phyloP scores from a whole-genome alignment of 2,113 vertebrate genomes.

The Rafetus swinhoei region DNA sequence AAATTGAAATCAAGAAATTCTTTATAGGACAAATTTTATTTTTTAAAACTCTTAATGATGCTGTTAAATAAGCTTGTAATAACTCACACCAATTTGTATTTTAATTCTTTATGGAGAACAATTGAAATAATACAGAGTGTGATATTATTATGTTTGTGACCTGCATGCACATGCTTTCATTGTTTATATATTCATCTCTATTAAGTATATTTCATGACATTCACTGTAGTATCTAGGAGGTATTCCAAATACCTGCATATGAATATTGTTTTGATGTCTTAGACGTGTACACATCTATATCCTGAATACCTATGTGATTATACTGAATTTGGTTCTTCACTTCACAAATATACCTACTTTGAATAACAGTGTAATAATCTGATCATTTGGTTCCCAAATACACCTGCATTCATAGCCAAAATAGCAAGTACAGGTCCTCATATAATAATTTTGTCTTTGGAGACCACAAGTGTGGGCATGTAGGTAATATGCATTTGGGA shows the following conservation, averaged over 20 bases:
- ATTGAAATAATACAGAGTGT: background rate
- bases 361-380: fast-evolving
- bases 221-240: background rate
- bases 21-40: conserved; percentile 18
- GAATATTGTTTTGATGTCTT: background rate
- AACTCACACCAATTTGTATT: conserved; percentile 24
- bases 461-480: no score
- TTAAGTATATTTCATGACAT: background rate
- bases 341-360: background rate
- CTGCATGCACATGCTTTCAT: fast-evolving
- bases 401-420: fast-evolving
- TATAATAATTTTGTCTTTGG: fast-evolving
- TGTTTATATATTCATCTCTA: background rate
- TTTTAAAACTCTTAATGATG: conserved; percentile 24
- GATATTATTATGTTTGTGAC: background rate
- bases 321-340: fast-evolving
- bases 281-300: background rate
- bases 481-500: no score
- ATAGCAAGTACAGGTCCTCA: background rate
- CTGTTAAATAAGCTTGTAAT: conserved; percentile 4
- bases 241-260: background rate
- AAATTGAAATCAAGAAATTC: conserved; percentile 18
- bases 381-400: background rate
- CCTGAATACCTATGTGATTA: background rate
- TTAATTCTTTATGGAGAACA: background rate